Base-by-base conservation (phyloP, 2,113 vertebrate species). In the Scartelaos histophorus region DNA sequence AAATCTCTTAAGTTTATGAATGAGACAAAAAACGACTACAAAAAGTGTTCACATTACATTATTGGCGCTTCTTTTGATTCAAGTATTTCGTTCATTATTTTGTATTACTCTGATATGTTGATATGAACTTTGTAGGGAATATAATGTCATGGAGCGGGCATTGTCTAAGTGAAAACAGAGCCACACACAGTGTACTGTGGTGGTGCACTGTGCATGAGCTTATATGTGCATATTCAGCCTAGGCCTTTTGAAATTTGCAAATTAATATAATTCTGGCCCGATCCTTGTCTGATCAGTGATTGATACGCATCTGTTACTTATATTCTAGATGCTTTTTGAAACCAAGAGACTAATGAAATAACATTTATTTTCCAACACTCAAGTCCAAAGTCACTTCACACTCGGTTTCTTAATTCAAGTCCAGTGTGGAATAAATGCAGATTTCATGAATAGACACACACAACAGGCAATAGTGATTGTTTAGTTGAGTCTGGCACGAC, bases 61-160 rank as follows among this genome's bases (percentile, higher is more conserved):
- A 94, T 96, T 95, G 96, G 96, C 96, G 92, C 96, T 97, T 95
- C 89, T 92, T 93, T 90, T 96, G 94, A 97, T 98, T 98, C 97
- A 98, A 98, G 96, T 98, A 98, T 97, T 96, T 95, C 93, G 94
- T 95, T 95, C 94, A 94, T 90, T 93, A 93, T 96, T 94, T 96
- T 92, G 90, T 93, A 92, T 93, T 91, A 87, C 86, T 94, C 90
- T 94, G 92, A 93, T 94, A 94, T 94, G 92, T 93, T 91, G 38
- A 43, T 90, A 90, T 90, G 88, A 87, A 85, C 87, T 85, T 91
- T 95, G 90, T 92, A 91, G 91, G 89, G 92, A 90, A 90, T 82
- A 89, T 75, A 73, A 86, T 53, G 81, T 89, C 22, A 81, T 72
- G 85, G 73, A 71, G 38, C 45, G 69, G 69, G 73, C 49, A 80